These are phyloP conservation scores for Andrena hattorfiana DNA, from an alignment of 2,888 invertebrate genomes.

Conservation along the genomic window DNA sequence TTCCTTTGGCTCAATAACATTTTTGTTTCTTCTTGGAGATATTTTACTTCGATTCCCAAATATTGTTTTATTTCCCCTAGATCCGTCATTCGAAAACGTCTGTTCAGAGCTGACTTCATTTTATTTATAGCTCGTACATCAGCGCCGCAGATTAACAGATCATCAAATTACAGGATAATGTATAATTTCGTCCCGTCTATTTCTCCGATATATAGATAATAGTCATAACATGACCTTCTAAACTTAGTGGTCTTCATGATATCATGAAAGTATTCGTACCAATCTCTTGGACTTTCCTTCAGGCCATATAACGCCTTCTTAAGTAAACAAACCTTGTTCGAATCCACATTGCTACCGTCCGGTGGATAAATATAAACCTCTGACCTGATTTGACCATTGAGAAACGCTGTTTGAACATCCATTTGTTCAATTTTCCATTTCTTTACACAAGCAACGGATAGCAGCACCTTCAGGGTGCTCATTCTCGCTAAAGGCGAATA, in stretches of 20 bases:
- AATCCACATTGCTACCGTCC: too few species aligned
- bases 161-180: not conserved
- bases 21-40: too few species aligned
- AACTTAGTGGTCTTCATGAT: not conserved
- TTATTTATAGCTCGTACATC: not conserved
- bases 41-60: not conserved
- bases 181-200: not conserved
- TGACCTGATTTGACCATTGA: too few species aligned
- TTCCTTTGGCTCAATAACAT: not conserved
- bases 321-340: not conserved
- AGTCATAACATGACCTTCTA: not conserved
- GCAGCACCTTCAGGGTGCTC: not conserved
- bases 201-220: not conserved
- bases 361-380: too few species aligned
- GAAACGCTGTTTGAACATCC: too few species aligned
- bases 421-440: too few species aligned
- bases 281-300: not conserved
- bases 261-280: too few species aligned
- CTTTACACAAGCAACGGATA: too few species aligned
- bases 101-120: too few species aligned
- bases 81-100: not conserved
- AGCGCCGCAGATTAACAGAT: not conserved
- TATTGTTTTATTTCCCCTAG: not conserved
- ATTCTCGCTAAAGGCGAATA: not conserved
- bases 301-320: conserved; percentile 1